Conservation (phyloP, 2,888 invertebrate genomes). For the Ashinkailepas kermadecensis region DNA sequence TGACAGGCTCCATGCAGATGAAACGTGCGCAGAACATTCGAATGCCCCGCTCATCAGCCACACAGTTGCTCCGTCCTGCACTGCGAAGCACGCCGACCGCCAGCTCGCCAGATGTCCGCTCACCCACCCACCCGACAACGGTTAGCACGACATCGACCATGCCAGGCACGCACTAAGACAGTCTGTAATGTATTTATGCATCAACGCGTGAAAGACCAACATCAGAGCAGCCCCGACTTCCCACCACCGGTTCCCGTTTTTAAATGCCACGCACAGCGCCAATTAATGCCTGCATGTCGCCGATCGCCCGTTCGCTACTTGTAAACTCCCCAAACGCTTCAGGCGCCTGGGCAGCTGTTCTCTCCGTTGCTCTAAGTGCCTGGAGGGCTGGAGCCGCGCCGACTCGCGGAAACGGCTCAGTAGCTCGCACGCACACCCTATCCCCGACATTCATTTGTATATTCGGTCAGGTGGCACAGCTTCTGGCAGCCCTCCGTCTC, state of each 20-base stretch:
- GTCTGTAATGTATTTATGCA: neutral
- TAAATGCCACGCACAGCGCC: neutral
- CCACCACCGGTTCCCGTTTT: neutral
- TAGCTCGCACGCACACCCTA: neutral
- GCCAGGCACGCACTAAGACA: neutral
- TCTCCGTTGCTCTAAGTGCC: neutral
- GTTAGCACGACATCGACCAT: too few relatives aligned
- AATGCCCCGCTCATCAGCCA: too few relatives aligned
- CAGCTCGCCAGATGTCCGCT: too few relatives aligned
- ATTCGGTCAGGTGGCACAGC: neutral
- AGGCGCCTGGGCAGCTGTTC: too few relatives aligned
- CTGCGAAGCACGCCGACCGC: too few relatives aligned
- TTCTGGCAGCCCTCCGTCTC: too few relatives aligned
- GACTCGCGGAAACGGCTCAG: neutral
- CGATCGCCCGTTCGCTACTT: too few relatives aligned
- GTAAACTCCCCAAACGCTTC: too few relatives aligned
- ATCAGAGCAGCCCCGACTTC: neutral
- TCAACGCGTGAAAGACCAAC: slow-evolving; percentile 9
- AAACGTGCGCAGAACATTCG: too few relatives aligned
- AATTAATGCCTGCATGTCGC: neutral
- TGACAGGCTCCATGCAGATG: too few relatives aligned
- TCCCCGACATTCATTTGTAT: neutral
- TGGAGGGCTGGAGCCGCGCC: neutral
- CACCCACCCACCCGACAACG: too few relatives aligned
- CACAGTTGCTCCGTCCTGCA: too few relatives aligned